phyloP scores from a whole-genome alignment of 2,888 invertebrate species.

The Dyspetes luteomarginatus region DNA sequence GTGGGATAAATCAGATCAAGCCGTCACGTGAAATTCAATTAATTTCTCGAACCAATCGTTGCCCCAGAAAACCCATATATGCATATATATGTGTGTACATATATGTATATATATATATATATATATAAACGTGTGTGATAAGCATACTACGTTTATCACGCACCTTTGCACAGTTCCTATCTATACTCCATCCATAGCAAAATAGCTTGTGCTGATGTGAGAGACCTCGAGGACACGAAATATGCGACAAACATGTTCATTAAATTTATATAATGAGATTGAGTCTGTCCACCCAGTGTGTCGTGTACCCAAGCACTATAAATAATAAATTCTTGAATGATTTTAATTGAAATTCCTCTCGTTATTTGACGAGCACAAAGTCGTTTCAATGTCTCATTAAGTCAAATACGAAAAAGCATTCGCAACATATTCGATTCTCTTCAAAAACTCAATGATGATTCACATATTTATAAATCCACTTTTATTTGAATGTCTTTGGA shows the following conservation, averaged over 20 bases:
- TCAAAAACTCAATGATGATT: not conserved
- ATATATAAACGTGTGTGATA: no score
- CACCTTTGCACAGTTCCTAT: not conserved
- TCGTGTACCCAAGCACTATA: slow-evolving; percentile 4
- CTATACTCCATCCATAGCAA: not conserved
- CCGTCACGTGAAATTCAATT: slow-evolving; percentile 35
- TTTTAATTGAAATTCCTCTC: not conserved
- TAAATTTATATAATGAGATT: slow-evolving; percentile 55
- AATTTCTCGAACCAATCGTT: slow-evolving; percentile 35
- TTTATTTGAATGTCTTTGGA: not conserved
- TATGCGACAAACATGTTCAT: slow-evolving; percentile 8
- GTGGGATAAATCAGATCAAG: slow-evolving; percentile 33
- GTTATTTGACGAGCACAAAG: not conserved
- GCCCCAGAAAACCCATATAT: not conserved
- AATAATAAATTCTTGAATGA: slow-evolving; percentile 20
- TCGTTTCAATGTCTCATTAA: not conserved
- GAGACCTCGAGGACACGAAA: slow-evolving; percentile 36
- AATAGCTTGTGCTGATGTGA: slow-evolving; percentile 4
- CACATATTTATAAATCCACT: not conserved
- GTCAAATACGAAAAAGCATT: not conserved
- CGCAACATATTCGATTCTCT: not conserved
- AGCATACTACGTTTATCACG: no score
- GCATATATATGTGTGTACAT: not conserved
- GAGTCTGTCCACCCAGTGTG: slow-evolving; percentile 7
- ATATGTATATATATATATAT: not conserved